Percentiles rank a stretch among this genome's conserved stretches.
Evolutionary conservation across 1,140 invertebrate species (phyloP).

Genomic region (Drosophila teissieri): DNA sequence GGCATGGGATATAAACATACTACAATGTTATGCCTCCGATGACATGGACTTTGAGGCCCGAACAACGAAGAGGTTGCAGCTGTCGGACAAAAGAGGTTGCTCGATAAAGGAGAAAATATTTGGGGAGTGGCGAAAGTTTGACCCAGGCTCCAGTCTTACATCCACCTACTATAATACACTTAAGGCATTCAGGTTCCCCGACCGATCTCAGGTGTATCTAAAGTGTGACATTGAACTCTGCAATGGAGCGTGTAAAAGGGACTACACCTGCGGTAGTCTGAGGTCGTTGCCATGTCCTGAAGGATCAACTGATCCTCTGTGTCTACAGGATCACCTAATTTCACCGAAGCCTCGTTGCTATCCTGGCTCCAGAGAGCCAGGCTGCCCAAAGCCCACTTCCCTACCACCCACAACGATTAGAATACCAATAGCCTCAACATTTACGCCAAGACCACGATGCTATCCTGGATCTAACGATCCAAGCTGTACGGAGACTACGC

Average conservation of each 20-base stretch:
- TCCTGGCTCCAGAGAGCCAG: conserved; percentile 84
- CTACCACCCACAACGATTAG: conserved; percentile 35
- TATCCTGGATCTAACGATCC: conserved; percentile 84
- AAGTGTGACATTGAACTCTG: conserved; percentile 90
- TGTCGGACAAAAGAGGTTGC: conserved; percentile 88
- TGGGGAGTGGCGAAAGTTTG: conserved; percentile 87
- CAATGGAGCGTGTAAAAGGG: conserved; percentile 75
- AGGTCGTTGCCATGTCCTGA: conserved; percentile 73
- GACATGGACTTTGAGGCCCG: conserved; percentile 87
- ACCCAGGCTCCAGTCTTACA: conserved; percentile 86
- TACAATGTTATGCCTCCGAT: conserved; percentile 91
- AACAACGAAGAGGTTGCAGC: conserved; percentile 87
- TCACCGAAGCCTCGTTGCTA: conserved; percentile 68
- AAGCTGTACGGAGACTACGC: conserved; percentile 57
- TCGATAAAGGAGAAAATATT: conserved; percentile 89
- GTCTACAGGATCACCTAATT: conserved; percentile 58
- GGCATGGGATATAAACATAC: conserved; percentile 88
- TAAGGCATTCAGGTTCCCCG: conserved; percentile 90
- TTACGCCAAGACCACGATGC: conserved; percentile 48
- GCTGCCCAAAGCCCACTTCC: conserved; percentile 67
- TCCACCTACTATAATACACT: conserved; percentile 89
- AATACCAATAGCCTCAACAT: conserved; percentile 16
- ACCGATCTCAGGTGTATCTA: conserved; percentile 89
- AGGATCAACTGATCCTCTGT: conserved; percentile 84
- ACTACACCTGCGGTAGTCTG: conserved; percentile 50